A percentile compares a stretch with the other conserved stretches of the same genome.
These are phyloP conservation scores for Branchipolynoe longqiensis DNA, from an alignment of 2,888 invertebrate genomes.

Conservation along the genomic window DNA sequence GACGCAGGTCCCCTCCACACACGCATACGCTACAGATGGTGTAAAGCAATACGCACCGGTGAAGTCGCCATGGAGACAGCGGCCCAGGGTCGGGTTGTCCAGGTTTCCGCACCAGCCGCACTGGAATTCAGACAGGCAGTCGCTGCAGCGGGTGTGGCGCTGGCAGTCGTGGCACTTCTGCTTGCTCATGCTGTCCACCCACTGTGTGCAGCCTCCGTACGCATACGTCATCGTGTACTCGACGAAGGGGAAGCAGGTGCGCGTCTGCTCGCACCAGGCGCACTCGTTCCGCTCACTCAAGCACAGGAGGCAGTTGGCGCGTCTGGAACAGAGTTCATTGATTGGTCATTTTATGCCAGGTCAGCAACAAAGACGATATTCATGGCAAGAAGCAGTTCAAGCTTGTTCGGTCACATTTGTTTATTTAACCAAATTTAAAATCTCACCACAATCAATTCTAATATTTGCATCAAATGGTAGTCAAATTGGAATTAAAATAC, in stretches of 20 bases:
- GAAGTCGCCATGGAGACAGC: slow-evolving; percentile 79
- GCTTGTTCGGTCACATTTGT: too few relatives aligned
- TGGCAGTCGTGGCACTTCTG: slow-evolving; percentile 77
- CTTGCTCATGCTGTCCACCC: slow-evolving; percentile 87
- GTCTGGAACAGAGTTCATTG: too few relatives aligned
- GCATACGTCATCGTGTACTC: slow-evolving; percentile 85
- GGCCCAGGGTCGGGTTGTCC: slow-evolving; percentile 93
- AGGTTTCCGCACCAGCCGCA: slow-evolving; percentile 97
- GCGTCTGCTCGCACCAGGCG: slow-evolving; percentile 96
- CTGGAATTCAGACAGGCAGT: slow-evolving; percentile 90
- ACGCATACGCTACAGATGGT: too few relatives aligned
- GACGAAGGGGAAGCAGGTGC: slow-evolving; percentile 92
- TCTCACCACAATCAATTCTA: too few relatives aligned
- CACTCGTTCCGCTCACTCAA: slow-evolving; percentile 93
- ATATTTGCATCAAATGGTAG: too few relatives aligned
- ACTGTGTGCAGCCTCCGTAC: slow-evolving; percentile 94
- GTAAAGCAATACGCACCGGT: too few relatives aligned
- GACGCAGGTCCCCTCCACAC: too few relatives aligned
- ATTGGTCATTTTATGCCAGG: too few relatives aligned
- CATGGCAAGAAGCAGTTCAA: too few relatives aligned
- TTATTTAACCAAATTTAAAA: too few relatives aligned
- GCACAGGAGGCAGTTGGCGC: slow-evolving; percentile 83
- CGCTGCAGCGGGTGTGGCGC: slow-evolving; percentile 74
- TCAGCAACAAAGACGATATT: too few relatives aligned
- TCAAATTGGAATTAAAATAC: too few relatives aligned